A percentile compares a stretch with the other conserved stretches of the same genome.
phyloP scores from a whole-genome alignment of 2,113 vertebrate genomes.

The Engystomops pustulosus region DNA sequence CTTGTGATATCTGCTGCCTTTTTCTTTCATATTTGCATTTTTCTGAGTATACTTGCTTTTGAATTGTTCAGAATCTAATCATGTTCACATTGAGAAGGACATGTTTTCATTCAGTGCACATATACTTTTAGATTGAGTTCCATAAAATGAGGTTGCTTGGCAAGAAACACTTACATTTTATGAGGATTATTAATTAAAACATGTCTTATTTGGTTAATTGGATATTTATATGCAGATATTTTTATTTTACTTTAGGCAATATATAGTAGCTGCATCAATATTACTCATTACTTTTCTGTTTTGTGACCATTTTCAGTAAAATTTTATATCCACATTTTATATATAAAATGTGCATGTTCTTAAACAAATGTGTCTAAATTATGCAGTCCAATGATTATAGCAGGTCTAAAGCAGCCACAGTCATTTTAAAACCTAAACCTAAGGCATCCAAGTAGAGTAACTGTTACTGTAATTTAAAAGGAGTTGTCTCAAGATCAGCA shows the following conservation, averaged over 20 bases:
- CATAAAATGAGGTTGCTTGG: slow-evolving; percentile 37
- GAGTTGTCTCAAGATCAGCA: no score
- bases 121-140: slow-evolving; percentile 36
- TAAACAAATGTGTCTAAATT: slow-evolving; percentile 1
- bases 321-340: slow-evolving; percentile 22
- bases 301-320: background rate
- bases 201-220: slow-evolving; percentile 50
- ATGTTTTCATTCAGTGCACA: slow-evolving; percentile 31
- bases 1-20: background rate
- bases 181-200: slow-evolving; percentile 52
- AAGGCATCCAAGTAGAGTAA: no score
- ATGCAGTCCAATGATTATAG: background rate
- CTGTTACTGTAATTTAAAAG: no score
- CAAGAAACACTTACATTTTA: slow-evolving; percentile 46
- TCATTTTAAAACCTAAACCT: no score
- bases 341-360: slow-evolving; percentile 1
- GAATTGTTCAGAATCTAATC: slow-evolving; percentile 6
- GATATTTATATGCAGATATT: slow-evolving; percentile 53
- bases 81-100: slow-evolving; percentile 8
- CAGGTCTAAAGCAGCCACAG: background rate
- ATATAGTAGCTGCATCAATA: slow-evolving; percentile 19
- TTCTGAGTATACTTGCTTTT: background rate
- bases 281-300: slow-evolving; percentile 12
- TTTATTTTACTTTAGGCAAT: slow-evolving; percentile 43
- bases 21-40: slow-evolving; percentile 4